Evolutionary conservation across 2,888 invertebrate genomes (phyloP), one percentile per base, ranked within the genome.

Genomic region (Alloplasta piceator): DNA sequence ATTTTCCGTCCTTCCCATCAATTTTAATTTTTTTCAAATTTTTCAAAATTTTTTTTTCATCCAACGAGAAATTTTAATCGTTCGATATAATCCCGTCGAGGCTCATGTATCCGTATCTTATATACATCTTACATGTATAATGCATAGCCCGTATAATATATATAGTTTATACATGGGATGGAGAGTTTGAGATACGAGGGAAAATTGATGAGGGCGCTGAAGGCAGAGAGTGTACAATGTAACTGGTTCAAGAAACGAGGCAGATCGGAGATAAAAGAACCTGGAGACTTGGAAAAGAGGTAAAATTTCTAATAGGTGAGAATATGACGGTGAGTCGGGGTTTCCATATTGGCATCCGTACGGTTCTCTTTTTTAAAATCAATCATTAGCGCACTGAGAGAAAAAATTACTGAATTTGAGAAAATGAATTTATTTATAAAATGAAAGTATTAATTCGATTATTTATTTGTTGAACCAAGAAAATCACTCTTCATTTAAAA

Each of bases 131-230:
- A 12, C n/a, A 72, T 63, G 55, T 72, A 72, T 63, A 72, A 61
- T 71, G 43, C 63, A 72, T 52, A 63, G 16, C 61, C 56, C 12
- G n/a, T 76, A 61, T 76, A 72, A 72, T 72, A 61, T 72, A 61
- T 41, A 39, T 12, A 58, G 56, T 67, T 43, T 72, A 63, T 55
- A 50, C 16, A 60, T 70, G 73, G 60, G 66, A 52, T 14, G 63
- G 43, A 60, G 41, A 61, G 26, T 26, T 72, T 67, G 67, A 72
- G 72, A 72, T 72, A 72, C 63, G 68, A 39, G 61, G 3, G 66
- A 67, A 82, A 78, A 82, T 82, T 82, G 70, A 78, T 78, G 78
- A 75, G 68, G 68, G 48, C 61, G 78, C 64, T 56, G 46, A 64
- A 63, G 75, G 43, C 68, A 52, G 58, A 43, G 56, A 74, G 48